Evolutionary conservation across 2,797 vertebrate species (phyloP).

Genomic region (Sebastolobus alascanus): DNA sequence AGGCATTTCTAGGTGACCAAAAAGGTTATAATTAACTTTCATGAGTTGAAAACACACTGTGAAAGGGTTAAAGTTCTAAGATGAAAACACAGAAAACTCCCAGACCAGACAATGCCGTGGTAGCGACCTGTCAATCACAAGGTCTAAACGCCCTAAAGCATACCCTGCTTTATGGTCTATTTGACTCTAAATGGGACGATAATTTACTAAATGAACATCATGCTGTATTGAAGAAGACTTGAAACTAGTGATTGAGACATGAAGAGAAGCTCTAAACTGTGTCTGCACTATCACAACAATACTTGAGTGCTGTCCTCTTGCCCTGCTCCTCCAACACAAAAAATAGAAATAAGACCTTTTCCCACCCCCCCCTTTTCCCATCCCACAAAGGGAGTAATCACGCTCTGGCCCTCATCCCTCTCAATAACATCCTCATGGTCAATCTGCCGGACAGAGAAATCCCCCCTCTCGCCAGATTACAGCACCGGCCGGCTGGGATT

Average conservation of each 20-base stretch:
- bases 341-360: neutral
- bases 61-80: too few relatives aligned
- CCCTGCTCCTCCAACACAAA: slow-evolving; percentile 6
- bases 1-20: too few relatives aligned
- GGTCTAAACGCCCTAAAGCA: too few relatives aligned
- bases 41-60: too few relatives aligned
- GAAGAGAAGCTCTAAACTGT: neutral
- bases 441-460: slow-evolving; percentile 64
- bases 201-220: too few relatives aligned
- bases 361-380: neutral
- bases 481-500: slow-evolving; percentile 60
- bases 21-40: too few relatives aligned
- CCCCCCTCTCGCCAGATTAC: slow-evolving; percentile 69
- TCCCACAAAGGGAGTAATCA: slow-evolving; percentile 48
- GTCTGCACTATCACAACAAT: neutral
- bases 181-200: too few relatives aligned
- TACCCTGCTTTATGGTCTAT: too few relatives aligned
- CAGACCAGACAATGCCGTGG: too few relatives aligned
- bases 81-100: too few relatives aligned
- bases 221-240: too few relatives aligned
- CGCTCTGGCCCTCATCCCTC: slow-evolving; percentile 59
- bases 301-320: neutral
- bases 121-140: too few relatives aligned
- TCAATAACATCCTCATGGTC: slow-evolving; percentile 73
- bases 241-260: neutral